These are phyloP conservation scores for Rousettus madagascariensis DNA, from an alignment of 2,797 vertebrate genomes.

Conservation along the genomic window DNA sequence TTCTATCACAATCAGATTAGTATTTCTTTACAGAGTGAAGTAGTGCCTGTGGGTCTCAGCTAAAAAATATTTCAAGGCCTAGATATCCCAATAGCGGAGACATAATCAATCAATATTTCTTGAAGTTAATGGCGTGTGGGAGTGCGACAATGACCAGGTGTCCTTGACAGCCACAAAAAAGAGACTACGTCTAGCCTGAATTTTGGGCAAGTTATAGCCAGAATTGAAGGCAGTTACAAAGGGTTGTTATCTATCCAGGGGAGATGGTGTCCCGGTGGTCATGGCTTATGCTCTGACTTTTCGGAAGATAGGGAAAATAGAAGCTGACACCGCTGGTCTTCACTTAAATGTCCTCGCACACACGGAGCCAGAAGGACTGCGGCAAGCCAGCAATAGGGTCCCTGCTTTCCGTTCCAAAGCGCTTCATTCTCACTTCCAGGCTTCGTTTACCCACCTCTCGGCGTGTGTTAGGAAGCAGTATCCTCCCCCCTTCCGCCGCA, in stretches of 20 bases:
- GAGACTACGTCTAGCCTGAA: not conserved
- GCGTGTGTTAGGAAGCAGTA: not conserved
- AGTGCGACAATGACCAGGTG: not conserved
- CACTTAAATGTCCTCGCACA: not conserved
- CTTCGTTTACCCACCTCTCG: not conserved
- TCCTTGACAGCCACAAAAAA: conserved; percentile 3
- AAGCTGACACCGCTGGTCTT: not conserved
- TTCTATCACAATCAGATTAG: not conserved
- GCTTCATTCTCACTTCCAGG: not conserved
- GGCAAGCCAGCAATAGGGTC: not conserved
- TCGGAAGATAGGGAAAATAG: not conserved
- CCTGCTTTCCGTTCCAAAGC: not conserved
- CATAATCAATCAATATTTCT: not conserved
- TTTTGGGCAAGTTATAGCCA: not conserved
- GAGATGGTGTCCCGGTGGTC: not conserved
- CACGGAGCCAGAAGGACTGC: not conserved
- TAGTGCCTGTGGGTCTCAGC: not conserved
- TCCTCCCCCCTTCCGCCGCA: not conserved
- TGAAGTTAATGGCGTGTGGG: not conserved
- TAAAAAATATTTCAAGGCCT: not conserved
- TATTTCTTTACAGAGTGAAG: not conserved
- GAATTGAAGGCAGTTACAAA: not conserved
- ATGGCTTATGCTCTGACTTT: conserved; percentile 9
- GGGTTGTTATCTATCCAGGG: not conserved
- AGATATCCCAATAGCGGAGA: not conserved